A percentile compares a stretch with the other conserved stretches of the same genome.
Conservation (phyloP, 2,113 vertebrate species). For the Psittacula cyanocephala region DNA sequence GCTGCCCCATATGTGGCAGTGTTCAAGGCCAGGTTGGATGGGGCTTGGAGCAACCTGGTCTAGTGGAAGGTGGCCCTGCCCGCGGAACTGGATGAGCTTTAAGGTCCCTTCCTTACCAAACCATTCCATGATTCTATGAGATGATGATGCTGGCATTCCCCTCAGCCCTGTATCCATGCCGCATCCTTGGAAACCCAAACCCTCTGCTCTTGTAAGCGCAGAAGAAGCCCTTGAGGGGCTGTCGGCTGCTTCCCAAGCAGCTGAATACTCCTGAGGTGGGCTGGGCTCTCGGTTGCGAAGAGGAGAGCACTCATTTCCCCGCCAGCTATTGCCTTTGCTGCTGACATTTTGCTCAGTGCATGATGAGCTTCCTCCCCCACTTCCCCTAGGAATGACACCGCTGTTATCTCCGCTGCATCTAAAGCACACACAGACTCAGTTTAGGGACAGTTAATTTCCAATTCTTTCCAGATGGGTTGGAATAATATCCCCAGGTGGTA, state of each 20-base stretch:
- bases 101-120: background rate
- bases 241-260: background rate
- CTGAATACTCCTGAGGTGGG: background rate
- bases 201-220: fast-evolving
- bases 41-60: background rate
- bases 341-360: constrained; percentile 43
- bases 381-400: constrained; percentile 62
- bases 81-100: background rate
- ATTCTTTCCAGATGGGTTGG: constrained; percentile 86
- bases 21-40: background rate
- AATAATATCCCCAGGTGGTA: constrained; percentile 87
- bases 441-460: constrained; percentile 87
- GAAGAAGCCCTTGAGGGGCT: background rate
- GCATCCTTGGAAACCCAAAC: background rate
- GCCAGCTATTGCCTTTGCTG: constrained; percentile 23
- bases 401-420: constrained; percentile 73
- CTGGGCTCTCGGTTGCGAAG: background rate
- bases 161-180: background rate
- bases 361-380: constrained; percentile 46
- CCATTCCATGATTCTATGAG: background rate
- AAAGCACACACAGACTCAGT: constrained; percentile 77
- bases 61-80: background rate
- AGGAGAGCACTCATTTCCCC: background rate
- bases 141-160: fast-evolving
- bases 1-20: background rate